A percentile compares a stretch with the other conserved stretches of the same genome.
These are phyloP conservation scores for Amblyornis subalaris DNA, from an alignment of 2,113 vertebrate species.

Conservation along the genomic window DNA sequence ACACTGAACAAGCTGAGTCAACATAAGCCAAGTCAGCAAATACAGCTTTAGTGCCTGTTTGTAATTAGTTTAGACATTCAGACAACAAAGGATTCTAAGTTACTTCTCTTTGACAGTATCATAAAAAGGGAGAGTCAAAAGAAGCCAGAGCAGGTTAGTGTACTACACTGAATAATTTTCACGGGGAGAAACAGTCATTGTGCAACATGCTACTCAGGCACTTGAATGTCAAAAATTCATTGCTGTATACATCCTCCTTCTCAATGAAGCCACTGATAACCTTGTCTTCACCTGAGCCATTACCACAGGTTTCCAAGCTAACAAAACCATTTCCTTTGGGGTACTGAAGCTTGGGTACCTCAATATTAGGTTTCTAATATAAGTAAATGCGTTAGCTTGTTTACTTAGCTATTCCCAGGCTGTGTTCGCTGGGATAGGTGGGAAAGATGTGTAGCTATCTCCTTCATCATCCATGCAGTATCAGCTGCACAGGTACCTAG, in stretches of 20 bases:
- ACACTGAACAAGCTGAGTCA: not conserved
- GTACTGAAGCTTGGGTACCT: not conserved
- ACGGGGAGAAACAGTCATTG: not conserved
- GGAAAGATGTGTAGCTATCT: not conserved
- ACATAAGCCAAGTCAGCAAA: not conserved
- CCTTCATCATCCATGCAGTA: not conserved
- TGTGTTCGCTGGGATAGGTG: not conserved
- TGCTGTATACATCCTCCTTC: not conserved
- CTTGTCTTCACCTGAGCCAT: not conserved
- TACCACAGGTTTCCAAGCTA: not conserved
- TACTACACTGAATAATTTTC: not conserved
- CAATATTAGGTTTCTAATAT: not conserved
- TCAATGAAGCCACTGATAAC: not conserved
- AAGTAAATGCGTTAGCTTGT: not conserved
- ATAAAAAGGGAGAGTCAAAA: constrained; percentile 12
- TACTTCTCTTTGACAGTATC: constrained; percentile 1
- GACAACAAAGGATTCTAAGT: not conserved
- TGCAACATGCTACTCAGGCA: not conserved
- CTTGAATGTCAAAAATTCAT: not conserved
- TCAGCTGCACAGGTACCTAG: not conserved
- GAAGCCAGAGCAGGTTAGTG: constrained; percentile 6
- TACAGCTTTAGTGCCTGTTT: not conserved
- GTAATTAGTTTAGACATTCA: constrained; percentile 17
- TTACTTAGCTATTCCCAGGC: not conserved
- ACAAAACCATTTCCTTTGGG: not conserved